Conservation (phyloP, 2,113 vertebrate species). For the Onychostoma macrolepis region DNA sequence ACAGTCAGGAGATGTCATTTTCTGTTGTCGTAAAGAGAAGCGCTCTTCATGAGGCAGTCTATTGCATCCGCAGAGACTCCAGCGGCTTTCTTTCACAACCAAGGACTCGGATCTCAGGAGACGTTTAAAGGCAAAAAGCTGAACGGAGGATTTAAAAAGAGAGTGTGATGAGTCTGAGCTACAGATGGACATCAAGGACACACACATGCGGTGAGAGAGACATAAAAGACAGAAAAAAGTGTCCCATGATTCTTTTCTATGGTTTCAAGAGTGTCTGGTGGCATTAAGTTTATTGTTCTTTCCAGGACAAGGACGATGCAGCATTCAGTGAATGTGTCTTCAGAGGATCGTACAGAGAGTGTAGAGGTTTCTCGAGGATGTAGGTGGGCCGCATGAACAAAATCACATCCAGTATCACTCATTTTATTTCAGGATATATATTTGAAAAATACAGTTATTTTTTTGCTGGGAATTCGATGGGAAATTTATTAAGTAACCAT, state of each 20-base stretch:
- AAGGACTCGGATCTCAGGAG: constrained; percentile 19
- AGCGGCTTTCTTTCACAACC: not conserved
- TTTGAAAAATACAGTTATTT: not conserved
- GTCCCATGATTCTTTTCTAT: constrained; percentile 12
- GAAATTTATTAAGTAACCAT: no score
- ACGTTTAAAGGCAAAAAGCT: constrained; percentile 17
- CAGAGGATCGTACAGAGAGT: not conserved
- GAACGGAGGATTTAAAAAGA: not conserved
- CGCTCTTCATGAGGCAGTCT: not conserved
- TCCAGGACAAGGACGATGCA: not conserved
- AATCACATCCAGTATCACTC: not conserved
- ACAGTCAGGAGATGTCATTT: not conserved
- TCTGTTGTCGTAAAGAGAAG: not conserved
- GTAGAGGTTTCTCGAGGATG: not conserved
- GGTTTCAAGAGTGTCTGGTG: constrained; percentile 27
- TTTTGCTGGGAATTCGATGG: not conserved
- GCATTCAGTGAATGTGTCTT: not conserved
- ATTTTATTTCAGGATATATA: not conserved
- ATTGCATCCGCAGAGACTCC: not conserved
- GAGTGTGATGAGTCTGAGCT: constrained; percentile 27
- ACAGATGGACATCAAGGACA: constrained; percentile 34
- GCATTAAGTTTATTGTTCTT: constrained; percentile 29
- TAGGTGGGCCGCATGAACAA: not conserved
- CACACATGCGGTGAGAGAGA: not conserved
- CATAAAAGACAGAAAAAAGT: constrained; percentile 5